A percentile compares a stretch with the other conserved stretches of the same genome.
Conservation (phyloP, 2,888 invertebrate genomes). For the Phania funesta region DNA sequence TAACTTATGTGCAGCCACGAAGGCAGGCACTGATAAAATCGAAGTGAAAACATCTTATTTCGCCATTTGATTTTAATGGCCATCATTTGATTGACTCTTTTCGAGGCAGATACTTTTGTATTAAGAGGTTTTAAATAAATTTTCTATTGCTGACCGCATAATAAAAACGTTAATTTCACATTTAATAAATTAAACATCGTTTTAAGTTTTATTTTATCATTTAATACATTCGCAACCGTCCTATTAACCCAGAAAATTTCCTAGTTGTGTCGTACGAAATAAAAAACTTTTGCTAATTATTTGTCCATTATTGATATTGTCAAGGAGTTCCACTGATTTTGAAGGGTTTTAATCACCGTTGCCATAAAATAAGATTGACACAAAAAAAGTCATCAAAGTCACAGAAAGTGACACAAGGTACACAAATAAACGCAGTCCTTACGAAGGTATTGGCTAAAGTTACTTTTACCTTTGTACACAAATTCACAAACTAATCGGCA, state of each 20-base stretch:
- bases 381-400: slow-evolving; percentile 1
- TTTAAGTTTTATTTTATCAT: too few relatives aligned
- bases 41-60: too few relatives aligned
- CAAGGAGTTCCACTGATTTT: slow-evolving; percentile 55
- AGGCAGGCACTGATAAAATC: too few relatives aligned
- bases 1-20: too few relatives aligned
- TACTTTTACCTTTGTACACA: too few relatives aligned
- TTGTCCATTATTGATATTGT: slow-evolving; percentile 20
- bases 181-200: too few relatives aligned
- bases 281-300: slow-evolving; percentile 40
- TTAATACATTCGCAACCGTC: not conserved
- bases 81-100: too few relatives aligned
- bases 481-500: slow-evolving; percentile 32
- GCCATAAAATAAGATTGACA: not conserved
- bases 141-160: too few relatives aligned
- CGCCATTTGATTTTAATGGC: too few relatives aligned
- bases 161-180: too few relatives aligned
- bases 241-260: not conserved
- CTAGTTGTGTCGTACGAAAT: not conserved
- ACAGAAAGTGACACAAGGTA: not conserved
- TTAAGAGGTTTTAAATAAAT: too few relatives aligned
- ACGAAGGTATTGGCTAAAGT: not conserved
- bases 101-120: too few relatives aligned
- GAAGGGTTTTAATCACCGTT: slow-evolving; percentile 16
- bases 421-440: not conserved